Percentiles rank a stretch among this genome's conserved stretches.
Conservation (phyloP, 2,888 invertebrate species). For the Dasysyrphus tricinctus region DNA sequence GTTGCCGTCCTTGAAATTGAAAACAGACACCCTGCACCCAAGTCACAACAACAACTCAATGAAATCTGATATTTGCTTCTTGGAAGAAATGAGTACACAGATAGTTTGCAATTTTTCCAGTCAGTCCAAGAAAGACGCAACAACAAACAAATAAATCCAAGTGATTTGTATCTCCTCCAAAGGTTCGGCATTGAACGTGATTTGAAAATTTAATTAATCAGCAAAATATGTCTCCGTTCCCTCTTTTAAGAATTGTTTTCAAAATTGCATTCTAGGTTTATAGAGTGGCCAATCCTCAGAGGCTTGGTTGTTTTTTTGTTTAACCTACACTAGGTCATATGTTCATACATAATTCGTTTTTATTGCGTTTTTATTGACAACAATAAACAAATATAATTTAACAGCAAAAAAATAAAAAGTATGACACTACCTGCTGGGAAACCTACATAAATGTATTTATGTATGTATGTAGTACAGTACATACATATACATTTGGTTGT, state of each 20-base stretch:
- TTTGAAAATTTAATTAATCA: conserved; percentile 26
- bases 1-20: not conserved
- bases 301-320: not conserved
- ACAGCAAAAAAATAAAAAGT: not conserved
- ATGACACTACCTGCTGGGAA: not conserved
- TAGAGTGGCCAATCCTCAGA: conserved; percentile 50
- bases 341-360: conserved; percentile 9
- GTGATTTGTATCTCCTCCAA: conserved; percentile 39
- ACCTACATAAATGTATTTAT: too few species aligned
- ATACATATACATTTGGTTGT: too few species aligned
- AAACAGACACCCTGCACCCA: conserved; percentile 4
- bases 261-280: conserved; percentile 64
- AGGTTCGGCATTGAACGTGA: conserved; percentile 56
- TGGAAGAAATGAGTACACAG: conserved; percentile 4
- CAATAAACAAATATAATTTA: not conserved
- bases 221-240: not conserved
- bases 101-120: too few species aligned
- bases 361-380: conserved; percentile 2
- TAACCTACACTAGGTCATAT: conserved; percentile 21
- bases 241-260: conserved; percentile 10
- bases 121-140: not conserved
- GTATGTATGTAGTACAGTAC: too few species aligned
- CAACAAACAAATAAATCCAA: not conserved
- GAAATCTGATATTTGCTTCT: conserved; percentile 23
- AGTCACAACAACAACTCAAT: not conserved